phyloP scores from a whole-genome alignment of 2,113 vertebrate genomes.

The Sinocyclocheilus grahami region DNA sequence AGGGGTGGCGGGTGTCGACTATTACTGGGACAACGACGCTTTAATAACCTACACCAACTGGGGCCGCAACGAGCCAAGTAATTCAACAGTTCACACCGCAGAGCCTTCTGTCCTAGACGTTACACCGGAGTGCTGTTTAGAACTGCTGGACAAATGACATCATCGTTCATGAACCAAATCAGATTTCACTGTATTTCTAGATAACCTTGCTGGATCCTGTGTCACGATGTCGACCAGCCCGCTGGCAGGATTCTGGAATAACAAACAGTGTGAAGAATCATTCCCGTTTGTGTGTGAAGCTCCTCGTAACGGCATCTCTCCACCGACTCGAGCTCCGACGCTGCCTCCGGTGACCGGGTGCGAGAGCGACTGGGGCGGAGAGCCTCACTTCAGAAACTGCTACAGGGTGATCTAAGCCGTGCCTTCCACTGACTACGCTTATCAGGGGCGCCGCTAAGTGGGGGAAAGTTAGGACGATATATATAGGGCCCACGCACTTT shows the following conservation, averaged over 20 bases:
- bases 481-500: no score
- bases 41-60: conserved; percentile 76
- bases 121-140: background rate
- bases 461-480: no score
- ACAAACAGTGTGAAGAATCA: conserved; percentile 66
- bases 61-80: conserved; percentile 77
- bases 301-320: conserved; percentile 70
- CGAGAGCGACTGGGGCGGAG: conserved; percentile 59
- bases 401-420: conserved; percentile 65
- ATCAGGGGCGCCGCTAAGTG: no score
- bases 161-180: background rate
- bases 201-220: conserved; percentile 71
- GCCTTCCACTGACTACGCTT: background rate
- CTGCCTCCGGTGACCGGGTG: conserved; percentile 66
- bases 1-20: conserved; percentile 69
- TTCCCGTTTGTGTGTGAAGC: conserved; percentile 74
- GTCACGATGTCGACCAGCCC: conserved; percentile 74
- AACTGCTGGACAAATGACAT: background rate
- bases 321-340: conserved; percentile 71
- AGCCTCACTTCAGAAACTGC: conserved; percentile 70
- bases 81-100: background rate
- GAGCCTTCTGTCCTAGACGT: background rate
- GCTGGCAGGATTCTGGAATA: conserved; percentile 77
- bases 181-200: conserved; percentile 52
- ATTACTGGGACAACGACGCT: conserved; percentile 72